Base-by-base conservation (phyloP, 2,888 invertebrate genomes). In the Cinara cedri region DNA sequence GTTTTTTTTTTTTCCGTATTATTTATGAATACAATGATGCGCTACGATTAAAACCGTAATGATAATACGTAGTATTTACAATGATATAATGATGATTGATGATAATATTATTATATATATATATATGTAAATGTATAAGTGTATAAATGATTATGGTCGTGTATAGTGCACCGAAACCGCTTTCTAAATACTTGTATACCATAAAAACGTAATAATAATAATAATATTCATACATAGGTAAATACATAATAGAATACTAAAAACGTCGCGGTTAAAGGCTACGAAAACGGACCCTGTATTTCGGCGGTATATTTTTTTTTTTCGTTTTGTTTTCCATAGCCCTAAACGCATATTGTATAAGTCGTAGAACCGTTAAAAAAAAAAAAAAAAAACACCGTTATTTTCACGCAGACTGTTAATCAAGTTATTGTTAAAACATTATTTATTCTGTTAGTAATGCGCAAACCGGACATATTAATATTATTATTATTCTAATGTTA, bases 161-260 rank as follows among this genome's bases (percentile, higher is more conserved):
- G n/a, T 74, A 34, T 51, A 51, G 72, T 51, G 72, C 63, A 75
- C 74, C 74, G n/a, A 65, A 54, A 75, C 74, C 74, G 24, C 74
- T 75, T 75, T 75, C 74, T 75, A 75, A 75, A 75, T 75, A 75
- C 74, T 65, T 75, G 21, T 54, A 65, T 65, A 51, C 44, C 51
- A 54, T 54, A 4, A 6, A n/a, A 34, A 44, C 24, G 46, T 51
- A 49, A 26, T n/a, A 21, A 57, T 44, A 57, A 42, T 26, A 71
- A 34, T 34, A 34, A 34, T 34, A 34, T 34, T 34, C 34, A 4
- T 44, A n/a, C n/a, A n/a, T n/a, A n/a, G n/a, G n/a, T n/a, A n/a
- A n/a, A n/a, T n/a, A n/a, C n/a, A n/a, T n/a, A n/a, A n/a, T n/a
- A n/a, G n/a, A n/a, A 21, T 42, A 46, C 49, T 42, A 51, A 49